A percentile compares a stretch with the other conserved stretches of the same genome.
Evolutionary conservation across 2,888 invertebrate genomes (phyloP).

Genomic region (Papilio elwesi): DNA sequence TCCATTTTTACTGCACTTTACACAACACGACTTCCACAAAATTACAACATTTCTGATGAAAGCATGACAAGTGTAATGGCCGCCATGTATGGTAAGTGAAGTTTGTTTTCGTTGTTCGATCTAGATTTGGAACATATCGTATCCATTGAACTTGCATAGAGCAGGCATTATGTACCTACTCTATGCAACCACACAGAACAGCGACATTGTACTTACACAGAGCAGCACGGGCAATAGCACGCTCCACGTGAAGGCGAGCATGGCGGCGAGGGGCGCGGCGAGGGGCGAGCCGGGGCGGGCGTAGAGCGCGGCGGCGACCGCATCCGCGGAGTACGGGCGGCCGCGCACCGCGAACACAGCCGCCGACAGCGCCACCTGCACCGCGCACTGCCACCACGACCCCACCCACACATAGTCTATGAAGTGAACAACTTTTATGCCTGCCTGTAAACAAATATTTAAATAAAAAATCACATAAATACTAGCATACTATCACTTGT

Average conservation of each 20-base stretch:
- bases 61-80: too few relatives aligned
- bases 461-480: too few relatives aligned
- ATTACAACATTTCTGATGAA: neutral
- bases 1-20: too few relatives aligned
- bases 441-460: conserved; percentile 77
- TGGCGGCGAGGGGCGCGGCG: conserved; percentile 84
- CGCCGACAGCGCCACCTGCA: conserved; percentile 90
- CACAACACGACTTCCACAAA: neutral
- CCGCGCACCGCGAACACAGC: conserved; percentile 95
- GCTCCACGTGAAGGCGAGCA: conserved; percentile 94
- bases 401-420: conserved; percentile 93
- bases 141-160: conserved; percentile 55
- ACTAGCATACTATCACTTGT: too few relatives aligned
- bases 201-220: conserved; percentile 83
- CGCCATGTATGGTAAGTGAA: too few relatives aligned
- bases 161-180: too few relatives aligned
- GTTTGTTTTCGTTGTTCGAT: too few relatives aligned
- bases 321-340: conserved; percentile 92
- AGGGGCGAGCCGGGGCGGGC: conserved; percentile 65
- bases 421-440: conserved; percentile 92
- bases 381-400: conserved; percentile 93
- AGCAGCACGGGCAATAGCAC: conserved; percentile 92
- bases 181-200: neutral
- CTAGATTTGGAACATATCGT: too few relatives aligned
- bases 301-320: conserved; percentile 80